A percentile compares a stretch with the other conserved stretches of the same genome.
Evolutionary conservation across 2,797 vertebrate genomes (phyloP).

Genomic region (Nothura maculosa): DNA sequence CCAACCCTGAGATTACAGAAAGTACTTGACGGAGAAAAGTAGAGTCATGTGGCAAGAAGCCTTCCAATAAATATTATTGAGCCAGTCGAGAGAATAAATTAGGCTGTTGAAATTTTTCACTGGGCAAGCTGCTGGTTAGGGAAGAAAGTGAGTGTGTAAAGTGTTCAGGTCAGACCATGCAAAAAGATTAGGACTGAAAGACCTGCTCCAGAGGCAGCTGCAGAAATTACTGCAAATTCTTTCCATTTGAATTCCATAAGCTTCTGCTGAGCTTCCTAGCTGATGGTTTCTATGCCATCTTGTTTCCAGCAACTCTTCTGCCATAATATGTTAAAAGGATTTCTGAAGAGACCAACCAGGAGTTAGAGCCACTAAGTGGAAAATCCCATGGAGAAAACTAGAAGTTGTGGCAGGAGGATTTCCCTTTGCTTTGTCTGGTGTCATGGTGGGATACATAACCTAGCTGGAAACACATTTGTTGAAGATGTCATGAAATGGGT

Average conservation of each 20-base stretch:
- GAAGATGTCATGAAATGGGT: not conserved
- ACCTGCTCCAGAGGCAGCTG: not conserved
- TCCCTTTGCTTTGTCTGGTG: not conserved
- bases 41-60: not conserved
- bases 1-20: not conserved
- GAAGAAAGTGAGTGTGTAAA: not conserved
- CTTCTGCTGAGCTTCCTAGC: not conserved
- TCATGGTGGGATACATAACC: not conserved
- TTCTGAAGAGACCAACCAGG: not conserved
- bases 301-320: not conserved
- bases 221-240: not conserved
- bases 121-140: not conserved
- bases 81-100: not conserved
- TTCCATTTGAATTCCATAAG: not conserved
- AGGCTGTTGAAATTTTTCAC: not conserved
- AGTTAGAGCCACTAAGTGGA: not conserved
- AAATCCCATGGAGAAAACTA: not conserved
- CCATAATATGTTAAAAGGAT: not conserved
- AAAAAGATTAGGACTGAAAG: not conserved
- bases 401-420: not conserved
- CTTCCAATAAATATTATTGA: not conserved
- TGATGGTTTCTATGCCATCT: not conserved
- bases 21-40: not conserved
- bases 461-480: not conserved
- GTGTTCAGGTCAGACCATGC: not conserved